Conservation (phyloP, 2,888 invertebrate genomes). For the Dryobota labecula region DNA sequence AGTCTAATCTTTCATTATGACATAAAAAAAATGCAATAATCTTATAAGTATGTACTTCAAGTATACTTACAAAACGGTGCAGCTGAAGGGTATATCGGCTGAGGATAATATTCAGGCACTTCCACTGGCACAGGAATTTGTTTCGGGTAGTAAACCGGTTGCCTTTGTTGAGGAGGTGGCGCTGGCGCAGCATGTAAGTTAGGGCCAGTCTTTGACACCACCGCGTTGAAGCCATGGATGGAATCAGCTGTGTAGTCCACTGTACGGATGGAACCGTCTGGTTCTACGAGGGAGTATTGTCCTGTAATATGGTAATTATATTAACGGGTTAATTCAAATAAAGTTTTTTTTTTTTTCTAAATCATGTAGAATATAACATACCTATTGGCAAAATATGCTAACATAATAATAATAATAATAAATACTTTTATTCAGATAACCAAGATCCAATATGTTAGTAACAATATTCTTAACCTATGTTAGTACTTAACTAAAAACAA, state of each 20-base stretch:
- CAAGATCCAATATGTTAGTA: too few relatives aligned
- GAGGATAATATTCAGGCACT: conserved; percentile 70
- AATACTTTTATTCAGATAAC: too few relatives aligned
- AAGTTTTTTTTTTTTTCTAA: too few relatives aligned
- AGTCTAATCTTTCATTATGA: too few relatives aligned
- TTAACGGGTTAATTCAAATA: too few relatives aligned
- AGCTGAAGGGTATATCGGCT: conserved; percentile 71
- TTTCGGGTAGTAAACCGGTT: conserved; percentile 74
- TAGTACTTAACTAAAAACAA: too few relatives aligned
- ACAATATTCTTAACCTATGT: too few relatives aligned
- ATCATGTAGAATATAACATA: too few relatives aligned
- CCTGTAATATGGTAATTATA: conserved; percentile 71
- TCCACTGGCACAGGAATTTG: conserved; percentile 84
- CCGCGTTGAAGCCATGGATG: conserved; percentile 90
- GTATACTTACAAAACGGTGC: conserved; percentile 51
- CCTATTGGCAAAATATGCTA: too few relatives aligned
- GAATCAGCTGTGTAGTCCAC: conserved; percentile 91
- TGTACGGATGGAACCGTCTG: conserved; percentile 88
- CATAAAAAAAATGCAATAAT: too few relatives aligned
- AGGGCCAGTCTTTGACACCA: conserved; percentile 89
- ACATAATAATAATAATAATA: too few relatives aligned
- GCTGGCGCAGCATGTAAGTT: conserved; percentile 82
- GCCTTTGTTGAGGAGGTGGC: conserved; percentile 58
- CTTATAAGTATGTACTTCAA: too few relatives aligned
- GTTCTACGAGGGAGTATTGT: conserved; percentile 89